Evolutionary conservation across 2,797 vertebrate genomes (phyloP), one percentile per base, ranked within the genome.

Genomic region (Characodon lateralis): DNA sequence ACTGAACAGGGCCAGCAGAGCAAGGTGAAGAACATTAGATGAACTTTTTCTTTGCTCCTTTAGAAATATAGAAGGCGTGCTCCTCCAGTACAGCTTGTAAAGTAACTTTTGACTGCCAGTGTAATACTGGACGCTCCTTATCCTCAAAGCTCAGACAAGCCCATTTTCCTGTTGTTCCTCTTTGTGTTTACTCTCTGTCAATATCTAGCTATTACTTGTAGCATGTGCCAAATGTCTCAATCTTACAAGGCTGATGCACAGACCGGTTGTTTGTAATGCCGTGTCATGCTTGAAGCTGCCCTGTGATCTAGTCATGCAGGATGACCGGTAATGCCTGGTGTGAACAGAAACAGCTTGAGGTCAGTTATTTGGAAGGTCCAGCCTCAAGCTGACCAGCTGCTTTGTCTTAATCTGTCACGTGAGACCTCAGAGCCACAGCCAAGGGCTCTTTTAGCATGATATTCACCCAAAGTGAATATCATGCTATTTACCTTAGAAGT

Each of bases 331-430:
- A 58, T n/a, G 4, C 39, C 41, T 14, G 66, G 66, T 59, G 75
- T 46, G 59, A 78, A 73, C 18, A 69, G 41, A 76, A 73, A 39
- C 41, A 26, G 39, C 16, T 12, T 13, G 0, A 53, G 51, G 39
- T 70, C 50, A 63, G 6, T 53, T 63, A 24, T 41, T 4, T 68
- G 24, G 28, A 78, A 48, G 9, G 69, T 71, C 13, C 24, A 41
- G 6, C 1, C n/a, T 28, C 13, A 73, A 65, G 41, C 39, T 58
- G 72, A 65, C 79, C 80, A 65, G 71, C 79, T 78, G 69, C 50
- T 39, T 26, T 13, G 1, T 59, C 61, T 43, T 75, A 73, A 68
- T 85, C 46, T 46, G 16, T 28, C 79, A 77, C 10, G 22, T 78
- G 71, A 80, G 46, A 3, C 31, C 48, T 50, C 6, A 2, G 14